Evolutionary conservation across 1,140 invertebrate genomes (phyloP).

Genomic region (Drosophila arizonae): DNA sequence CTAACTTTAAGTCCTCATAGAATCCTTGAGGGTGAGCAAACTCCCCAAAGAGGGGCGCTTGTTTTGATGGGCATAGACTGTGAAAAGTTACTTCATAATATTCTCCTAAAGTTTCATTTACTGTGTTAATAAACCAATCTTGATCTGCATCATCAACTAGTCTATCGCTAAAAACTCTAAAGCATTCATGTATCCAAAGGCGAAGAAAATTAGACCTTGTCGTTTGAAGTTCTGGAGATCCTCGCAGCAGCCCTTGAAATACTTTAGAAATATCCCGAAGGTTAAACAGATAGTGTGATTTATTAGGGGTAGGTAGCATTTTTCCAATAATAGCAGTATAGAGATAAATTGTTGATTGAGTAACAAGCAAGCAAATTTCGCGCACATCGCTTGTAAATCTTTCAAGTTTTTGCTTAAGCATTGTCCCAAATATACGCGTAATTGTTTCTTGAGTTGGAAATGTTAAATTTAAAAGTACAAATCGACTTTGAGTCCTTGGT

Average conservation of each 20-base stretch:
- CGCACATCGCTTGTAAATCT: constrained; percentile 92
- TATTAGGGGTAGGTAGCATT: constrained; percentile 92
- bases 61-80: constrained; percentile 90
- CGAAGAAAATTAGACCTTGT: constrained; percentile 87
- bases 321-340: constrained; percentile 88
- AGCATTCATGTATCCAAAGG: constrained; percentile 93
- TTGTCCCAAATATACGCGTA: constrained; percentile 90
- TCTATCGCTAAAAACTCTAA: constrained; percentile 91
- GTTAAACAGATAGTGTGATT: constrained; percentile 95
- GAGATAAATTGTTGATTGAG: constrained; percentile 88
- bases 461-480: constrained; percentile 92
- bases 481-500: constrained; percentile 89
- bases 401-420: constrained; percentile 90
- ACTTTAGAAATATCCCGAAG: constrained; percentile 92
- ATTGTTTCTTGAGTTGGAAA: constrained; percentile 90
- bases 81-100: constrained; percentile 91
- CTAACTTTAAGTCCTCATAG: constrained; percentile 88
- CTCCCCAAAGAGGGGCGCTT: constrained; percentile 89
- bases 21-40: constrained; percentile 89
- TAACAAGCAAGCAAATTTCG: constrained; percentile 84
- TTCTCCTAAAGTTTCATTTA: constrained; percentile 88
- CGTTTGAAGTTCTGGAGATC: constrained; percentile 89
- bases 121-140: constrained; percentile 88
- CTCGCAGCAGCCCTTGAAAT: constrained; percentile 89
- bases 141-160: constrained; percentile 90